Evolutionary conservation across 2,888 invertebrate genomes (phyloP).

Genomic region (Aphidoletes aphidimyza): DNA sequence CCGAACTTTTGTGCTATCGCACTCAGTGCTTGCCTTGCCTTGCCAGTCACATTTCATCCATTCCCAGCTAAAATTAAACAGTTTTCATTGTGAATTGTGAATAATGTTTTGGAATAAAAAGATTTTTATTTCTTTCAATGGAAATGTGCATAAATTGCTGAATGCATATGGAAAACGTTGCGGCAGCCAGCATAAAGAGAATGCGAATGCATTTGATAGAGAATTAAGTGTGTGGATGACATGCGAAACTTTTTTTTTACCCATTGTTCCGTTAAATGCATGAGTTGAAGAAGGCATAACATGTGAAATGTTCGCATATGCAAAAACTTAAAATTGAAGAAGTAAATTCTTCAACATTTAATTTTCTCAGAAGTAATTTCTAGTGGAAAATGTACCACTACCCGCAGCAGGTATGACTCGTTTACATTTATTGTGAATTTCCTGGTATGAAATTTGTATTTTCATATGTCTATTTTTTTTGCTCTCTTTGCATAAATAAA

Average conservation of each 20-base stretch:
- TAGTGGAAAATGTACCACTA: neutral
- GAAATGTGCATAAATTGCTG: neutral
- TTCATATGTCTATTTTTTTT: too few species aligned
- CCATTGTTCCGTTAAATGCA: slow-evolving; percentile 9
- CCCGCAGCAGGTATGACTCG: neutral
- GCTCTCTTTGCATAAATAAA: neutral
- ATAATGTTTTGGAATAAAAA: neutral
- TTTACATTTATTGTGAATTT: neutral
- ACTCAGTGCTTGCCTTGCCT: neutral
- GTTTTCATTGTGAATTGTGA: neutral
- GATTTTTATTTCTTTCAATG: slow-evolving; percentile 17
- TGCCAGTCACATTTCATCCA: neutral
- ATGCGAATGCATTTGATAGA: neutral
- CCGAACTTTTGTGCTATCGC: neutral
- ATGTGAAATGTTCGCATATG: neutral
- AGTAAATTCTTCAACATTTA: too few species aligned
- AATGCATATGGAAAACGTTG: neutral
- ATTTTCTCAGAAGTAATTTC: slow-evolving; percentile 10
- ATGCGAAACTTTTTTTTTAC: neutral
- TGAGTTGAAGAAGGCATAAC: neutral
- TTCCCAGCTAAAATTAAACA: neutral
- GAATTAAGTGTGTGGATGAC: slow-evolving; percentile 21
- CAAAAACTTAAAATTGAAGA: neutral
- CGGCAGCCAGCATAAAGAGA: neutral
- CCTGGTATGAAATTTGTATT: neutral